Evolutionary conservation across 2,888 invertebrate genomes (phyloP), one percentile per base, ranked within the genome.

Genomic region (Salpingus planirostris): DNA sequence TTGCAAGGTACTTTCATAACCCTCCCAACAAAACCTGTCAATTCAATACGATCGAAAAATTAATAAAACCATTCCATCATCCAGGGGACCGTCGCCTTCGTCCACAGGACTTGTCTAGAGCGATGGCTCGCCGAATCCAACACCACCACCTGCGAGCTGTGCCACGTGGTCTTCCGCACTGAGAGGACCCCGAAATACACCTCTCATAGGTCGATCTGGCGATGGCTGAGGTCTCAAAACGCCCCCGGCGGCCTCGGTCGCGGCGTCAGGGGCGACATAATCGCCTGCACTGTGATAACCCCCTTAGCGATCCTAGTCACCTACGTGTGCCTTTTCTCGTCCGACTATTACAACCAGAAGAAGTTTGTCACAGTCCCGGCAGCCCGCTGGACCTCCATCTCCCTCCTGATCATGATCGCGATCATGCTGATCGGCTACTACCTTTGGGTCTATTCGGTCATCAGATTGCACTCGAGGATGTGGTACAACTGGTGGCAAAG

Each of bases 81-180:
- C 65, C 67, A 71, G 71, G 85, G 84, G 0, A 78, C 80, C 2
- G 77, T 84, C 43, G 83, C 82, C 1, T 69, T 78, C 31, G 76
- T 83, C 7, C 83, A 84, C 59, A 70, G 79, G 2, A 71, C 73
- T 35, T 86, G 85, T 55, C 62, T 85, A 46, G 83, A 85, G 60
- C 71, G 72, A 29, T 86, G 85, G 85, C 64, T 85, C 21, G 80
- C 80, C 2, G 80, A 81, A 54, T 78, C 80, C 2, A 79, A 81
- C 15, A 73, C 75, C 37, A 76, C 74, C 5, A 66, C 68, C 15
- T 86, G 86, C 54, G 85, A 86, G 55, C 67, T 86, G 11, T 86
- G 86, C 57, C 76, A 78, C 11, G 73, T 76, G 26, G 63, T 69
- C 28, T 85, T 80, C 51, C 60, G 67, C n/a, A 76, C 80, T 0